Evolutionary conservation across 2,113 vertebrate genomes (phyloP).

Genomic region (Elephantulus edwardii): DNA sequence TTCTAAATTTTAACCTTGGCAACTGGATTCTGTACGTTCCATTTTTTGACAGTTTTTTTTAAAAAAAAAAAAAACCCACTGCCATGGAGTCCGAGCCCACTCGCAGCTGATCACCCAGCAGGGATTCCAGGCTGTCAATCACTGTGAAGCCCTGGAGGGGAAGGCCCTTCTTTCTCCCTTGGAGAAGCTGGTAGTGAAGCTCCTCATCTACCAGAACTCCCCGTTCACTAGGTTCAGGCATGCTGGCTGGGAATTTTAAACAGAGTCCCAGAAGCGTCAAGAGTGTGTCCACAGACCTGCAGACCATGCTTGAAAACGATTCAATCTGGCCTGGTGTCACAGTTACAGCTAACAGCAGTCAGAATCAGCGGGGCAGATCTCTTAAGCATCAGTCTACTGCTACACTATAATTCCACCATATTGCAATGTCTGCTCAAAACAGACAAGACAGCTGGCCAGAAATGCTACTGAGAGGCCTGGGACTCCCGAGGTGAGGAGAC

Average conservation of each 20-base stretch:
- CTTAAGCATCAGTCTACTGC: background rate
- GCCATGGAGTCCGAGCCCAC: no score
- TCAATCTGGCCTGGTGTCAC: background rate
- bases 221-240: background rate
- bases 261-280: background rate
- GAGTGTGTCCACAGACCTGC: fast-evolving
- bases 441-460: background rate
- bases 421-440: background rate
- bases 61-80: no score
- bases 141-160: no score
- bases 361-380: background rate
- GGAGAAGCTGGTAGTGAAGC: no score
- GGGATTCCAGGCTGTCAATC: no score
- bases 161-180: no score
- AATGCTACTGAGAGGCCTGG: background rate
- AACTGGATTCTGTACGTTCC: no score
- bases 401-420: background rate
- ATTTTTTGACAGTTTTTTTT: no score
- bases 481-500: background rate
- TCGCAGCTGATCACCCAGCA: no score
- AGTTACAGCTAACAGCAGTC: background rate
- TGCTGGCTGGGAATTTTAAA: conserved; percentile 3
- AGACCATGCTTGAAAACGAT: background rate
- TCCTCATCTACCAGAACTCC: no score
- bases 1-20: no score